Evolutionary conservation across 2,113 vertebrate species (phyloP).

Genomic region (Dasyurus viverrinus): DNA sequence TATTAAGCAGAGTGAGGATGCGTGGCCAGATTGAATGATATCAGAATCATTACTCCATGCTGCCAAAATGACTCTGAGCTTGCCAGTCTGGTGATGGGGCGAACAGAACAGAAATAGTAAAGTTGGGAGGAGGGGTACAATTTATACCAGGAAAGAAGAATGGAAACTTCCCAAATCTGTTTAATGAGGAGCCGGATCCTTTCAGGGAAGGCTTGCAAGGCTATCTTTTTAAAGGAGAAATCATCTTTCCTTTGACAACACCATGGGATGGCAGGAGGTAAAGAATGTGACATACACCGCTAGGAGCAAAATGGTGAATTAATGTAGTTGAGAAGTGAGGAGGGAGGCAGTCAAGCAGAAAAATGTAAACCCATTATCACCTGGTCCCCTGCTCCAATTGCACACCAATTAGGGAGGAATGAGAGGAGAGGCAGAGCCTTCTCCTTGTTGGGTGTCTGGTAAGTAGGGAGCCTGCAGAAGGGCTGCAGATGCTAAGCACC

Average conservation of each 20-base stretch:
- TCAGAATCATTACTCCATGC: not conserved
- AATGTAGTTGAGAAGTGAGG: constrained; percentile 82
- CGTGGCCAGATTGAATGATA: not conserved
- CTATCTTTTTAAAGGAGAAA: not conserved
- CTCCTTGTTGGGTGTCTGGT: constrained; percentile 79
- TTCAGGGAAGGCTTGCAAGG: not conserved
- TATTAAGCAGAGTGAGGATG: not conserved
- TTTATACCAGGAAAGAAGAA: not conserved
- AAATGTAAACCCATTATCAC: constrained; percentile 87
- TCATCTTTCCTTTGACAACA: not conserved
- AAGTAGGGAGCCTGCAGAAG: constrained; percentile 77
- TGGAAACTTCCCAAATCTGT: not conserved
- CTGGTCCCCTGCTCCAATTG: constrained; percentile 85
- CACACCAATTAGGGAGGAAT: constrained; percentile 86
- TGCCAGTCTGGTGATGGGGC: not conserved
- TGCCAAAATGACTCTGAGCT: not conserved
- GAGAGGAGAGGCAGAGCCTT: constrained; percentile 79
- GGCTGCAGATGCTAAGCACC: constrained; percentile 37
- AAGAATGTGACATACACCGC: not conserved
- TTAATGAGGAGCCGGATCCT: not conserved
- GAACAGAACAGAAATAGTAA: not conserved
- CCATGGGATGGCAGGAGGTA: not conserved
- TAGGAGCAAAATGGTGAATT: constrained; percentile 75
- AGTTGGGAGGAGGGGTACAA: not conserved
- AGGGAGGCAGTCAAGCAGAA: constrained; percentile 84